Percentiles rank a stretch among this genome's conserved stretches.
These are phyloP conservation scores for Glareola pratincola DNA, from an alignment of 2,113 vertebrate genomes.

Conservation along the genomic window DNA sequence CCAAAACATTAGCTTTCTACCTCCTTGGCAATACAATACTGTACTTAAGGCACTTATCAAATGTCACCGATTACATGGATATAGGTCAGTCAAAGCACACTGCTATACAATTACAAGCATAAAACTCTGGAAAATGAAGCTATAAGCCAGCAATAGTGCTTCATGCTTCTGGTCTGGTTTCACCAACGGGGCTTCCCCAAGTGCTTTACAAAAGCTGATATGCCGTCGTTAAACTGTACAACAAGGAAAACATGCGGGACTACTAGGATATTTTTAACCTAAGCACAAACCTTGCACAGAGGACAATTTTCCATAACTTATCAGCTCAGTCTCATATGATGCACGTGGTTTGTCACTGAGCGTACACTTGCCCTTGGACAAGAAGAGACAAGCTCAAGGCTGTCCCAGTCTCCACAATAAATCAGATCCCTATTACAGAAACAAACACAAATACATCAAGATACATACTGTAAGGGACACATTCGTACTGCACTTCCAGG, in stretches of 20 bases:
- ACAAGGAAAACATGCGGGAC: not conserved
- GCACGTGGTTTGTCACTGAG: not conserved
- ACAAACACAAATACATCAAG: not conserved
- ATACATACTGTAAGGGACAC: constrained; percentile 97
- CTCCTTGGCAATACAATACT: not conserved
- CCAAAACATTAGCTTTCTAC: not conserved
- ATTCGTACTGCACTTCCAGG: constrained; percentile 96
- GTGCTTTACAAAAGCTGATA: not conserved
- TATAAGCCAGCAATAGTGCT: not conserved
- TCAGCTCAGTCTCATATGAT: not conserved
- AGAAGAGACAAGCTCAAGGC: not conserved
- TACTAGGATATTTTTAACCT: not conserved
- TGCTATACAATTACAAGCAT: not conserved
- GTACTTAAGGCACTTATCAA: not conserved
- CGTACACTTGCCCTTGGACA: not conserved
- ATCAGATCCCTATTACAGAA: not conserved
- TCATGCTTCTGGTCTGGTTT: not conserved
- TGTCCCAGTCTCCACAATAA: not conserved
- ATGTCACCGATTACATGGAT: not conserved
- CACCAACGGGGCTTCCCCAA: not conserved
- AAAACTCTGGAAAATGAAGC: not conserved
- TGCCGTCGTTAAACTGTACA: not conserved
- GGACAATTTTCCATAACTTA: not conserved
- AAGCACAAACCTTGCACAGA: not conserved
- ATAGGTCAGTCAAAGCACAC: fast-evolving